Conservation (phyloP, 1,140 invertebrate species). For the Apocrypta bakeri region DNA sequence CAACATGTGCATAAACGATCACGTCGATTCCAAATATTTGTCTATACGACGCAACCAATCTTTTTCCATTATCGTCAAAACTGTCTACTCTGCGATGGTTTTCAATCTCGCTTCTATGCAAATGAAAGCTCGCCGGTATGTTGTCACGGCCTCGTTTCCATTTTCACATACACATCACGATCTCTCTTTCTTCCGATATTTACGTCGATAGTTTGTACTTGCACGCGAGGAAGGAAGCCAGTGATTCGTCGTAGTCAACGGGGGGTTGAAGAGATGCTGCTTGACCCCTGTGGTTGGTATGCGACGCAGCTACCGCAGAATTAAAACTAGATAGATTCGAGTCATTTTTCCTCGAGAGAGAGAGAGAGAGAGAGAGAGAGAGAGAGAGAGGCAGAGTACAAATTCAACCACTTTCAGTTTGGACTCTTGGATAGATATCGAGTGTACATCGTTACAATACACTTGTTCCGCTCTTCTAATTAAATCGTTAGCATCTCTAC, state of each 20-base stretch:
- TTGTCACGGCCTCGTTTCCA: background rate
- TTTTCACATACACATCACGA: background rate
- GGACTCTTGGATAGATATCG: too few relatives aligned
- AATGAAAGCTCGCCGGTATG: background rate
- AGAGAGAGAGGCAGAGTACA: too few relatives aligned
- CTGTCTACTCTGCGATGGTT: too few relatives aligned
- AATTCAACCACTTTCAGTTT: background rate
- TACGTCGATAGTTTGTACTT: conserved; percentile 15
- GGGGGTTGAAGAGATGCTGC: background rate
- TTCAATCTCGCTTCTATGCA: background rate
- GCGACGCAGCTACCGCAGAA: background rate
- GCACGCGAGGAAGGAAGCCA: background rate
- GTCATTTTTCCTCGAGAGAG: background rate
- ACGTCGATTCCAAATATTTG: too few relatives aligned
- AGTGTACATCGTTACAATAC: too few relatives aligned
- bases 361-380: too few relatives aligned
- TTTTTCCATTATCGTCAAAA: too few relatives aligned
- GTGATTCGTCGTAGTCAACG: background rate
- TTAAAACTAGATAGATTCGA: background rate
- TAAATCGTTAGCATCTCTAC: background rate
- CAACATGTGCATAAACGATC: too few relatives aligned
- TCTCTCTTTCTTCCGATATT: conserved; percentile 36
- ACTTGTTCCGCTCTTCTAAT: background rate
- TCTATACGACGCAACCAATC: too few relatives aligned
- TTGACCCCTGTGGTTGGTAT: background rate